Evolutionary conservation across 2,888 invertebrate species (phyloP).

Genomic region (Ypsolopha scabrella): DNA sequence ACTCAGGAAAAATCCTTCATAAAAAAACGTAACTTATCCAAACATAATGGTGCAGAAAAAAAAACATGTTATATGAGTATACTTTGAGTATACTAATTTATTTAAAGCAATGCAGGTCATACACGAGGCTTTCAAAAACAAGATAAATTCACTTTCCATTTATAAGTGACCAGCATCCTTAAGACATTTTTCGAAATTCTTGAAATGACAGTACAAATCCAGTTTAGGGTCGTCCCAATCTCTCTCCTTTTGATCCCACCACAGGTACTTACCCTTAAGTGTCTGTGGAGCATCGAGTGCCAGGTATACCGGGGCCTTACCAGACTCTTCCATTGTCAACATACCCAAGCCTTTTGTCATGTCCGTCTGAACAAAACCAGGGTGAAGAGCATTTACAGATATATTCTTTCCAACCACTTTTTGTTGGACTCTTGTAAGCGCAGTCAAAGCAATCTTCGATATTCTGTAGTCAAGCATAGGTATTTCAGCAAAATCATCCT

Average conservation of each 20-base stretch:
- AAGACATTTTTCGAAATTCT: slow-evolving; percentile 5
- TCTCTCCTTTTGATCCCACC: slow-evolving; percentile 18
- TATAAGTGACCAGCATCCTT: no score
- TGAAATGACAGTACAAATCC: slow-evolving; percentile 9
- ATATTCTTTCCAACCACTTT: slow-evolving; percentile 17
- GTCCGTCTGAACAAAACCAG: slow-evolving; percentile 21
- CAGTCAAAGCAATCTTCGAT: slow-evolving; percentile 20
- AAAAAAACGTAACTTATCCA: no score
- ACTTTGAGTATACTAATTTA: no score
- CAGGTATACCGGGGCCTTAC: slow-evolving; percentile 16
- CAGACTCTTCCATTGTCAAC: slow-evolving; percentile 14
- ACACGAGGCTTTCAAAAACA: no score
- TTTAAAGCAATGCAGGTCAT: no score
- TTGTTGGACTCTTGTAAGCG: slow-evolving; percentile 19
- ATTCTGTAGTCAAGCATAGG: slow-evolving; percentile 15
- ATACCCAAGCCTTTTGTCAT: slow-evolving; percentile 17
- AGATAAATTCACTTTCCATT: no score
- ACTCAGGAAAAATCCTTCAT: no score
- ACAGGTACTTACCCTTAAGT: slow-evolving; percentile 19
- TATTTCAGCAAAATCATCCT: slow-evolving; percentile 15
- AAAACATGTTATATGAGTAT: no score
- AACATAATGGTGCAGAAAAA: no score
- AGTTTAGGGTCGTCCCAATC: slow-evolving; percentile 15
- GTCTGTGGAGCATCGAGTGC: slow-evolving; percentile 20
- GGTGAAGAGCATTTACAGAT: slow-evolving; percentile 21